These are phyloP conservation scores for Kryptopterus vitreolus DNA, from an alignment of 2,797 vertebrate species.

Conservation along the genomic window DNA sequence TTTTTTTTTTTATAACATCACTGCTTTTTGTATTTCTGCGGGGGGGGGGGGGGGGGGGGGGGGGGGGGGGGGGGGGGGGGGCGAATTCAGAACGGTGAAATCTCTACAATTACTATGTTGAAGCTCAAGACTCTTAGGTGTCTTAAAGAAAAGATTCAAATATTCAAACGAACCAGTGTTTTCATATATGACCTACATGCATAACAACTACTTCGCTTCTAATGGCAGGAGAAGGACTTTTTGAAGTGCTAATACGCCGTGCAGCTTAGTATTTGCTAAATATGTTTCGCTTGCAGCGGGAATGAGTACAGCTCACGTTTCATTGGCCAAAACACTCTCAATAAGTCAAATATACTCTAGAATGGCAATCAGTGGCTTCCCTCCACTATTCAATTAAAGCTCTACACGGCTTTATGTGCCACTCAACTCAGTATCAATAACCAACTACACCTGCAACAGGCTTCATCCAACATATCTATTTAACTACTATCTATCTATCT, in stretches of 20 bases:
- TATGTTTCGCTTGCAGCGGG: slow-evolving; percentile 62
- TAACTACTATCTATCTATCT: background rate
- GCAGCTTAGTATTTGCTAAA: slow-evolving; percentile 86
- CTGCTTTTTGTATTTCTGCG: background rate
- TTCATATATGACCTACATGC: background rate
- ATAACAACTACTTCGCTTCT: background rate
- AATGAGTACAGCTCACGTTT: slow-evolving; percentile 72
- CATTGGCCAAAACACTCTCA: slow-evolving; percentile 81
- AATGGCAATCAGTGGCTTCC: slow-evolving; percentile 92
- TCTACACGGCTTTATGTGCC: background rate
- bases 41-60: no score
- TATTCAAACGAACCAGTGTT: background rate
- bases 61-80: no score
- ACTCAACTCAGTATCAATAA: background rate
- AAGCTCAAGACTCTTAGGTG: background rate
- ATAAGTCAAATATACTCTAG: slow-evolving; percentile 80
- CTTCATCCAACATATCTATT: background rate
- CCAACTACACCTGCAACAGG: background rate
- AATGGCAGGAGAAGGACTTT: slow-evolving; percentile 1
- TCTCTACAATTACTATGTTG: background rate
- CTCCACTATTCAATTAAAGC: slow-evolving; percentile 61
- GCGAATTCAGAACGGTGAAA: background rate
- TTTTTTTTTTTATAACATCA: no score
- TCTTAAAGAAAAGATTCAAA: background rate
- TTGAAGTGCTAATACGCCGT: slow-evolving; percentile 45